A percentile compares a stretch with the other conserved stretches of the same genome.
phyloP scores from a whole-genome alignment of 2,888 invertebrate species.

The Eristalis arbustorum region DNA sequence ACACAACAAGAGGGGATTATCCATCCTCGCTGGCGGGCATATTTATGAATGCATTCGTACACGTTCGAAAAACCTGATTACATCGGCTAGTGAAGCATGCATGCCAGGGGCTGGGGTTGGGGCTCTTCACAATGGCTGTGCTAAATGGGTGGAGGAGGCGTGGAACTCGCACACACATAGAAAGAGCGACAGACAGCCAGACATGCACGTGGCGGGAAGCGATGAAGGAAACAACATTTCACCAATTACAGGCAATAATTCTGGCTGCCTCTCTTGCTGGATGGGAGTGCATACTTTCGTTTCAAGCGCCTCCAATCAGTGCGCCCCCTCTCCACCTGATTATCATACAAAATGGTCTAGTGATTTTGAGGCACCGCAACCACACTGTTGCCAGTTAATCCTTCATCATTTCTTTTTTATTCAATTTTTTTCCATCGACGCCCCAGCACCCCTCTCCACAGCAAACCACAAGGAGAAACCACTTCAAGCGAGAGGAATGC shows the following conservation, averaged over 20 bases:
- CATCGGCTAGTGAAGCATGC: conserved; percentile 45
- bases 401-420: conserved; percentile 16
- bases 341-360: conserved; percentile 43
- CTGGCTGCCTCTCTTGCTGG: conserved; percentile 26
- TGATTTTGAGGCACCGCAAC: not conserved
- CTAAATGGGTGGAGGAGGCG: conserved; percentile 25
- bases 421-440: not conserved
- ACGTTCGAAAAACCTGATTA: conserved; percentile 49
- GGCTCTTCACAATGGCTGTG: conserved; percentile 7
- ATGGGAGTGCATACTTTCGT: conserved; percentile 14
- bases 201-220: conserved; percentile 18
- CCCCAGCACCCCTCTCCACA: not conserved
- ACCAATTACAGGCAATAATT: conserved; percentile 68
- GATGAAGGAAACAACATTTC: conserved; percentile 59
- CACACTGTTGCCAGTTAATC: conserved; percentile 38
- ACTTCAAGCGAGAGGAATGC: conserved; percentile 2
- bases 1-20: conserved; percentile 20
- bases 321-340: conserved; percentile 21
- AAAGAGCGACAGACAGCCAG: too few relatives aligned
- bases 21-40: conserved; percentile 48
- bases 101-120: not conserved
- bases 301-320: not conserved
- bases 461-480: not conserved
- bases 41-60: conserved; percentile 64
- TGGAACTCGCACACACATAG: not conserved